Percentiles rank a stretch among this genome's conserved stretches.
Evolutionary conservation across 2,113 vertebrate genomes (phyloP).

Genomic region (Tilapia sparmanii): DNA sequence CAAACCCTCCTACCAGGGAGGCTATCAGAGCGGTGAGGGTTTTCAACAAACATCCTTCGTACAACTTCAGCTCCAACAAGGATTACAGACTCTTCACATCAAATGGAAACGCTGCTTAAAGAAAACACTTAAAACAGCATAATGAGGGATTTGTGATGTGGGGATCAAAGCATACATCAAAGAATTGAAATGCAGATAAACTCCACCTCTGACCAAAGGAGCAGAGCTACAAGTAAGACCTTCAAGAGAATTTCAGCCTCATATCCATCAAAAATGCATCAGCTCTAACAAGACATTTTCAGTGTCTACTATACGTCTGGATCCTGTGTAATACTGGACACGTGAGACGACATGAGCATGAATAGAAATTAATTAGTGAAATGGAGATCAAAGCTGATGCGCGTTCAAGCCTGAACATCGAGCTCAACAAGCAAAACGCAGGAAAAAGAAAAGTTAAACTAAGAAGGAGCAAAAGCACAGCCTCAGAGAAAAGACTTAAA

Average conservation of each 20-base stretch:
- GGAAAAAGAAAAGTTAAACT: neutral
- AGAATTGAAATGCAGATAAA: neutral
- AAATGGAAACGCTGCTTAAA: neutral
- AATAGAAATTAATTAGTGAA: neutral
- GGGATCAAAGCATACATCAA: slow-evolving; percentile 6
- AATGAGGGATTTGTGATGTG: neutral
- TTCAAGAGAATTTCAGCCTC: neutral
- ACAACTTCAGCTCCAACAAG: neutral
- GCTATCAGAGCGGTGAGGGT: neutral
- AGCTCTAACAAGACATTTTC: neutral
- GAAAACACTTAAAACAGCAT: neutral
- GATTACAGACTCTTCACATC: neutral
- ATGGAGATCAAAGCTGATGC: neutral
- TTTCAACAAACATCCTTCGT: neutral
- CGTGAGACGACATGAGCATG: neutral
- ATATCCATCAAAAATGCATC: neutral
- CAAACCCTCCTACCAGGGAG: neutral
- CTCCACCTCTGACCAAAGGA: neutral
- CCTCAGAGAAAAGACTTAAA: neutral
- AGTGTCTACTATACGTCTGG: neutral
- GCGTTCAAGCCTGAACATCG: neutral
- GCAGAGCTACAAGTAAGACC: neutral
- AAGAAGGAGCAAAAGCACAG: neutral
- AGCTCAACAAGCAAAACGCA: neutral
- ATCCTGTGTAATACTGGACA: neutral